A percentile compares a stretch with the other conserved stretches of the same genome.
These are phyloP conservation scores for Lepidotrigona ventralis DNA, from an alignment of 1,140 invertebrate genomes.

Conservation along the genomic window DNA sequence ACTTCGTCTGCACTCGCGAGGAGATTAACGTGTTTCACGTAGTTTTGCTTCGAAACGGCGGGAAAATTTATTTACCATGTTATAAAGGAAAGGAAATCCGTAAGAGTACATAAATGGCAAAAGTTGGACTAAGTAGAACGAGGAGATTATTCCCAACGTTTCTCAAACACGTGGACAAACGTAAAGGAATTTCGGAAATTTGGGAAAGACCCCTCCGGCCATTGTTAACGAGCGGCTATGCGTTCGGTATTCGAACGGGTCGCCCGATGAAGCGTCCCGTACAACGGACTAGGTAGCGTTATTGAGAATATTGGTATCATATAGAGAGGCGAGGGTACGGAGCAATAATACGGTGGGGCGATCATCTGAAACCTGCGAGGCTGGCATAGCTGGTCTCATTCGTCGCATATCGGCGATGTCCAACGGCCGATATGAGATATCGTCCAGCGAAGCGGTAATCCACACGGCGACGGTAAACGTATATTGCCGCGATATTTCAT, in stretches of 20 bases:
- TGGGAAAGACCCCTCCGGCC: background rate
- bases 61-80: too few relatives aligned
- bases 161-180: too few relatives aligned
- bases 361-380: conserved; percentile 73
- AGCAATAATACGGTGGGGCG: conserved; percentile 74
- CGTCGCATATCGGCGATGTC: conserved; percentile 79
- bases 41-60: too few relatives aligned
- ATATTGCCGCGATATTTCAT: conserved; percentile 79
- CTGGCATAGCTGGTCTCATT: conserved; percentile 76
- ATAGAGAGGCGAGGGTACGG: conserved; percentile 62
- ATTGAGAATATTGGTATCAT: conserved; percentile 73
- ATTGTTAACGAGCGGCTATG: conserved; percentile 24
- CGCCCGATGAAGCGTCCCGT: conserved; percentile 3
- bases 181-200: conserved; percentile 35
- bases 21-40: too few relatives aligned
- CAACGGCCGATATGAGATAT: conserved; percentile 79
- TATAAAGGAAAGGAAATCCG: too few relatives aligned
- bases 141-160: background rate
- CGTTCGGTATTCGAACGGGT: conserved; percentile 26
- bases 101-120: background rate
- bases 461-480: conserved; percentile 73
- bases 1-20: too few relatives aligned
- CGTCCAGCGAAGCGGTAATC: conserved; percentile 72
- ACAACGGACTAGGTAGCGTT: conserved; percentile 52
- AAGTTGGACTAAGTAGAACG: background rate